phyloP scores from a whole-genome alignment of 2,797 vertebrate genomes.

The Notamacropus eugenii region DNA sequence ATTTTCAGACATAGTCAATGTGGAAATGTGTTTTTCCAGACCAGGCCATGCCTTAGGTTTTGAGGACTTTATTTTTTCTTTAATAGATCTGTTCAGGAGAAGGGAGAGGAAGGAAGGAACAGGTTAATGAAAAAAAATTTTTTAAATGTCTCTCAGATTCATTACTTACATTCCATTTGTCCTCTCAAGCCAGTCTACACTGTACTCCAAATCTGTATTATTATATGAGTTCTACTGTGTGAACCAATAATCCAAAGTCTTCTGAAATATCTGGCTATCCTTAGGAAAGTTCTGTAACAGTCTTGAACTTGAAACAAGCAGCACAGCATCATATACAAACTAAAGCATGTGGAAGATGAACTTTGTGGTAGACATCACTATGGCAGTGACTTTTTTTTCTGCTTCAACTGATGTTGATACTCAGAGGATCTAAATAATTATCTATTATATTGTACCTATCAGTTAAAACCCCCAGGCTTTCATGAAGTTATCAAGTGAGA shows the following conservation, averaged over 20 bases:
- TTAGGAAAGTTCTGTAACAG: neutral
- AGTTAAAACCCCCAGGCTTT: neutral
- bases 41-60: neutral
- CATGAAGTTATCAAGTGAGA: neutral
- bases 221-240: neutral
- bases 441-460: neutral
- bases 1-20: neutral
- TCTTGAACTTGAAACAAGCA: neutral
- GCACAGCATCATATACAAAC: neutral
- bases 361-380: neutral
- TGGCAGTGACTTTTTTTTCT: neutral
- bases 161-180: neutral
- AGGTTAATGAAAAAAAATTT: neutral
- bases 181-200: neutral
- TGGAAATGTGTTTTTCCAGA: neutral
- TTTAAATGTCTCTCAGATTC: neutral
- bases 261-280: neutral
- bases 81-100: neutral
- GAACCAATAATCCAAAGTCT: neutral
- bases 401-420: neutral
- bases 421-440: neutral
- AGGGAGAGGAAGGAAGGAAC: neutral
- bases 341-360: neutral
- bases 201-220: neutral
- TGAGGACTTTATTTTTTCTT: neutral